Evolutionary conservation across 2,888 invertebrate species (phyloP).

Genomic region (Scaptomyza cyrtandrae): DNA sequence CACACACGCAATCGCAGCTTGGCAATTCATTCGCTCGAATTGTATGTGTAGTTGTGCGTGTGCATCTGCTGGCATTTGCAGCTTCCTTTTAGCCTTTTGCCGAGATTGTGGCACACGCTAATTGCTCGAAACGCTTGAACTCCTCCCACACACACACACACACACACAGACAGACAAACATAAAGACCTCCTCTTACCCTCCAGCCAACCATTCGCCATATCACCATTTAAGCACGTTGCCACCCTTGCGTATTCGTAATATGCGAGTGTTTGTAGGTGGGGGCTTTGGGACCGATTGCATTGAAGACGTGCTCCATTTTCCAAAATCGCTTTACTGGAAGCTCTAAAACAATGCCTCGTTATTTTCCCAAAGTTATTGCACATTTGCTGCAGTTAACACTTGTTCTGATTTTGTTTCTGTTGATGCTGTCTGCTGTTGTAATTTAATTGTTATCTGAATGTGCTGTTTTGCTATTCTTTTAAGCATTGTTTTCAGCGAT

Average conservation of each 20-base stretch:
- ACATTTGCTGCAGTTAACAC: conserved; percentile 70
- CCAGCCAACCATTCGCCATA: conserved; percentile 2
- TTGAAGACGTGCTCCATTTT: conserved; percentile 52
- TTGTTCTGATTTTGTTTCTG: conserved; percentile 41
- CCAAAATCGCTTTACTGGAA: conserved; percentile 46
- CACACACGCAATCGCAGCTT: conserved; percentile 8
- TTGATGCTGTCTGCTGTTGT: conserved; percentile 11
- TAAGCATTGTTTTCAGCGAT: conserved; percentile 10
- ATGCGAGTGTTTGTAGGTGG: not conserved
- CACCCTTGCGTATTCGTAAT: conserved; percentile 34
- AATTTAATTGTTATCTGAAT: conserved; percentile 64
- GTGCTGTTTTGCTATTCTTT: conserved; percentile 19
- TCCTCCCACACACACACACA: not conserved
- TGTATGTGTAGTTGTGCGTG: conserved; percentile 36
- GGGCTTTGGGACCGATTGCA: conserved; percentile 35
- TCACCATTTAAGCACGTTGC: conserved; percentile 34
- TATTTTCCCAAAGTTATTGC: conserved; percentile 60
- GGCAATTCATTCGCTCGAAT: conserved; percentile 54
- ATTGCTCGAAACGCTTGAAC: conserved; percentile 65
- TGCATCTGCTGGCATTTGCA: conserved; percentile 52
- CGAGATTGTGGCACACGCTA: conserved; percentile 75
- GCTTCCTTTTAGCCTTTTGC: conserved; percentile 60
- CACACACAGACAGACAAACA: not conserved
- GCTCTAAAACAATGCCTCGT: conserved; percentile 56
- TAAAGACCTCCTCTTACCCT: not conserved